A percentile compares a stretch with the other conserved stretches of the same genome.
These are phyloP conservation scores for Cynoglossus semilaevis DNA, from an alignment of 2,113 vertebrate species.

Conservation along the genomic window DNA sequence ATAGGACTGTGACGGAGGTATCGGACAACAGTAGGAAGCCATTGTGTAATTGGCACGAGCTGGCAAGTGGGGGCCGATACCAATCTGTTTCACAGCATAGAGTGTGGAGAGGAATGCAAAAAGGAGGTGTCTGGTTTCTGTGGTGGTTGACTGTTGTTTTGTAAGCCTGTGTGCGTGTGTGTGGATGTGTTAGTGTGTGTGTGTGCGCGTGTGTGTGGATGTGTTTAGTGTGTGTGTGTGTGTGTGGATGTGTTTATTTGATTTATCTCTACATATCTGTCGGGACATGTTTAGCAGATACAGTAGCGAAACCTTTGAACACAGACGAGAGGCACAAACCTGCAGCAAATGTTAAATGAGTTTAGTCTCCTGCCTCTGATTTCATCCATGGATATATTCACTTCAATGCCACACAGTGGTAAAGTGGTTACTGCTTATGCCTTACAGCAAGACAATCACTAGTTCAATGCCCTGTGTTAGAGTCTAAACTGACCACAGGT, in stretches of 20 bases:
- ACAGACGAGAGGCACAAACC: slow-evolving; percentile 15
- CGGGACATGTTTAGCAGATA: slow-evolving; percentile 36
- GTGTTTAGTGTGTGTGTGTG: slow-evolving; percentile 14
- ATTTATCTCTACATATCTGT: slow-evolving; percentile 53
- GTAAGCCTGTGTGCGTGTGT: slow-evolving; percentile 37
- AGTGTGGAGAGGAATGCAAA: slow-evolving; percentile 63
- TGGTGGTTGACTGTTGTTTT: slow-evolving; percentile 45
- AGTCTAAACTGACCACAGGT: too few species aligned
- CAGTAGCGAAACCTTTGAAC: slow-evolving; percentile 25
- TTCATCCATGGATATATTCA: slow-evolving; percentile 4
- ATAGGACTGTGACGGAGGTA: slow-evolving; percentile 55
- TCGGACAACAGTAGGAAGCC: slow-evolving; percentile 52
- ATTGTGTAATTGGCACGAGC: slow-evolving; percentile 51
- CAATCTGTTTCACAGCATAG: slow-evolving; percentile 68
- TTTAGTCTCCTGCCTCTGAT: slow-evolving; percentile 15
- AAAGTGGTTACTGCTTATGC: too few species aligned
- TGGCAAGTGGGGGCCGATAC: slow-evolving; percentile 49
- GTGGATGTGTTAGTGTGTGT: slow-evolving; percentile 5
- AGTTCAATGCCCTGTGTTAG: too few species aligned
- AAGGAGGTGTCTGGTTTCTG: slow-evolving; percentile 66
- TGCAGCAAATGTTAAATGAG: slow-evolving; percentile 21
- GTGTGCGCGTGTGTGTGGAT: slow-evolving; percentile 12
- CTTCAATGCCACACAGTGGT: not conserved
- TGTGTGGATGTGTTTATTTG: slow-evolving; percentile 40
- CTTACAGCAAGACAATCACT: too few species aligned